Percentiles rank a stretch among this genome's conserved stretches.
Evolutionary conservation across 1,140 invertebrate species (phyloP).

Genomic region (Danaus melanippus): DNA sequence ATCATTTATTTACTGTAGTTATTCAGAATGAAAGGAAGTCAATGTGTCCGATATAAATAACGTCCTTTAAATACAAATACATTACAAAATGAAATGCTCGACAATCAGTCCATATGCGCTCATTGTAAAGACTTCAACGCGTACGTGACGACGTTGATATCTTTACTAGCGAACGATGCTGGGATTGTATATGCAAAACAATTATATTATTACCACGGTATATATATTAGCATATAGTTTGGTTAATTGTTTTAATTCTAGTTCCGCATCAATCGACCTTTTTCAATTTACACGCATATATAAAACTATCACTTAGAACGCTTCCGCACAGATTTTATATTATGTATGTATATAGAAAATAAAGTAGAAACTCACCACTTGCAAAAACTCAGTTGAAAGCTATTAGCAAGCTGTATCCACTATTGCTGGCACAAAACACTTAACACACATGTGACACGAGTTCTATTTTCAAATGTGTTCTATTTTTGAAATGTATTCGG

Average conservation of each 20-base stretch:
- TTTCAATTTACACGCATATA: constrained; percentile 20
- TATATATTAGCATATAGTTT: constrained; percentile 25
- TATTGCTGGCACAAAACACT: constrained; percentile 55
- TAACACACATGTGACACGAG: constrained; percentile 28
- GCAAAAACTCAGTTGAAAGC: constrained; percentile 57
- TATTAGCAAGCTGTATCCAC: constrained; percentile 34
- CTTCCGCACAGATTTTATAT: constrained; percentile 48
- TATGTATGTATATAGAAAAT: constrained; percentile 38
- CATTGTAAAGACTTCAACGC: constrained; percentile 60
- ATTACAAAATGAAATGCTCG: too few relatives aligned
- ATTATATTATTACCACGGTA: constrained; percentile 14
- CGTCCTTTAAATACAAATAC: too few relatives aligned
- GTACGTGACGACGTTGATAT: constrained; percentile 14
- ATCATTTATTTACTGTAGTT: too few relatives aligned
- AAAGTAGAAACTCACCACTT: constrained; percentile 58
- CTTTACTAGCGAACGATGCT: constrained; percentile 10
- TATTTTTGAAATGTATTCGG: constrained; percentile 39
- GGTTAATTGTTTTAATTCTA: constrained; percentile 22
- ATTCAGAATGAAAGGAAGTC: too few relatives aligned
- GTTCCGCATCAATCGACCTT: constrained; percentile 28
- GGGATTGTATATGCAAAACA: constrained; percentile 7
- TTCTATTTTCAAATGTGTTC: constrained; percentile 36
- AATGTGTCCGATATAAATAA: too few relatives aligned
- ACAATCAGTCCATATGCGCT: too few relatives aligned
- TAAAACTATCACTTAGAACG: constrained; percentile 16